These are phyloP conservation scores for Illadopsis cleaveri DNA, from an alignment of 2,113 vertebrate genomes.

Conservation along the genomic window DNA sequence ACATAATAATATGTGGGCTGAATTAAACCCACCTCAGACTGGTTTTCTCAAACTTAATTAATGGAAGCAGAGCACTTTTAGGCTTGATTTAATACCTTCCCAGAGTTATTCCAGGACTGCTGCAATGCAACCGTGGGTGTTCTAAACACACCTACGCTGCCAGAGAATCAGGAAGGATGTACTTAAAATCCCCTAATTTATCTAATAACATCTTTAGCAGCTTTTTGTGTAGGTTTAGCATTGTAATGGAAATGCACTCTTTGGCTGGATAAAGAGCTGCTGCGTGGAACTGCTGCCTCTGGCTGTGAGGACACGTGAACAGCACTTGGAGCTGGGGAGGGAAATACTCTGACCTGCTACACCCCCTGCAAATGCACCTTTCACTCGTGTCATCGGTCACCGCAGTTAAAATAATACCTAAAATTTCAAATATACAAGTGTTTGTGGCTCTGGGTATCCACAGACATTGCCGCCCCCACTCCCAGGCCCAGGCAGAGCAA, in stretches of 20 bases:
- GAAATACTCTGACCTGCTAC: neutral
- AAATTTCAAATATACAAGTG: neutral
- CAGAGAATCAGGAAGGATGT: conserved; percentile 74
- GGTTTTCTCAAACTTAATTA: conserved; percentile 57
- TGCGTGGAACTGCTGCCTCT: neutral
- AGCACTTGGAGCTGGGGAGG: neutral
- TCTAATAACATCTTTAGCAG: conserved; percentile 75
- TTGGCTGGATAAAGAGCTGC: conserved; percentile 47
- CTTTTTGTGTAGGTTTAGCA: conserved; percentile 71
- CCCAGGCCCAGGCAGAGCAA: neutral
- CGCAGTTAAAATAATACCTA: neutral
- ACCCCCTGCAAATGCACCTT: neutral
- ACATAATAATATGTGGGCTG: conserved; percentile 34
- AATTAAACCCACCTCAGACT: conserved; percentile 46
- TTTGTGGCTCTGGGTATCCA: neutral
- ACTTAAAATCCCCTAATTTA: conserved; percentile 77
- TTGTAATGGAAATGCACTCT: conserved; percentile 68
- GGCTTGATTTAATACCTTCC: conserved; percentile 63
- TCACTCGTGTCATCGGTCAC: neutral
- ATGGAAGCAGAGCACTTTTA: conserved; percentile 56
- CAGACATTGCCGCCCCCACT: rapidly evolving
- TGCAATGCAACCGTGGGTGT: conserved; percentile 69
- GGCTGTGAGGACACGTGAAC: neutral
- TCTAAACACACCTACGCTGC: conserved; percentile 62
- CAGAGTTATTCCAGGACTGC: conserved; percentile 54